Conservation (phyloP, 2,888 invertebrate genomes). For the Morinoia aosen region DNA sequence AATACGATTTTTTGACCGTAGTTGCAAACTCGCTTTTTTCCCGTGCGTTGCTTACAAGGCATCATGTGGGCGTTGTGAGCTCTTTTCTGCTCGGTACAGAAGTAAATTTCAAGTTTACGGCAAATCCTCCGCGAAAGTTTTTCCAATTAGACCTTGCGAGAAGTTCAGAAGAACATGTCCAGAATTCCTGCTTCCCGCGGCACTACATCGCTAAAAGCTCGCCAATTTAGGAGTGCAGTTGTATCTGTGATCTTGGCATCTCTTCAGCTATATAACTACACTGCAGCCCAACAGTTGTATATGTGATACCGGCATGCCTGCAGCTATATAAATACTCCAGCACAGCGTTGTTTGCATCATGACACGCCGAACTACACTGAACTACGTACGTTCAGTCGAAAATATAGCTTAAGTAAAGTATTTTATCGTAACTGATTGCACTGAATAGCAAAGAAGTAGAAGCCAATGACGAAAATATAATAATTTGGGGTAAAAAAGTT, state of each 20-base stretch:
- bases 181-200: background rate
- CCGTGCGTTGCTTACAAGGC: background rate
- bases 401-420: too few relatives aligned
- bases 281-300: too few relatives aligned
- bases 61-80: background rate
- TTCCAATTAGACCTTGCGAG: slow-evolving; percentile 30
- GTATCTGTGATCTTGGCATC: background rate
- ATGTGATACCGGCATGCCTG: too few relatives aligned
- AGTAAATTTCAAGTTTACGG: background rate
- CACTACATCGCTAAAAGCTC: background rate
- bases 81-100: background rate
- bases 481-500: too few relatives aligned
- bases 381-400: too few relatives aligned
- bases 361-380: too few relatives aligned
- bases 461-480: too few relatives aligned
- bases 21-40: background rate
- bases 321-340: too few relatives aligned
- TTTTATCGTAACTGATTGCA: too few relatives aligned
- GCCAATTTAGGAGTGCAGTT: background rate
- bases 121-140: background rate
- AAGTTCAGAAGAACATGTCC: slow-evolving; percentile 29
- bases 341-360: background rate
- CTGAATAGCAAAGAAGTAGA: too few relatives aligned
- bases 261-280: background rate
- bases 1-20: background rate